Percentiles rank a stretch among this genome's conserved stretches.
These are phyloP conservation scores for Cuniculus paca DNA, from an alignment of 2,797 vertebrate species.

Conservation along the genomic window DNA sequence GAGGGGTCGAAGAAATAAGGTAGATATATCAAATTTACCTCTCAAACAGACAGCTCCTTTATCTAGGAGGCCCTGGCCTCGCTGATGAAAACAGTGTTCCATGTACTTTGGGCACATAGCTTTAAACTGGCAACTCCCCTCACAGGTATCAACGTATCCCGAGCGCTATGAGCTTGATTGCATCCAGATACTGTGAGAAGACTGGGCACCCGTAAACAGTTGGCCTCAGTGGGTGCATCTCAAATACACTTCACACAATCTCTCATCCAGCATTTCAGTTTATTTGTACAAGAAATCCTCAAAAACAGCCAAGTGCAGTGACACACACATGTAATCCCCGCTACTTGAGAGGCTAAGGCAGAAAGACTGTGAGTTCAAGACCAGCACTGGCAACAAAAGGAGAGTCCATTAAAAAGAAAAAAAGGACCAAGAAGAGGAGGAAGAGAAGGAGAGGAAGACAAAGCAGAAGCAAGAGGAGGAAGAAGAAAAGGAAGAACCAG, in stretches of 20 bases:
- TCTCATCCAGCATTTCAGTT: background rate
- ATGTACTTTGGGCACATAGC: slow-evolving; percentile 53
- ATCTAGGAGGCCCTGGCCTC: background rate
- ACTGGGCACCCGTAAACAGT: background rate
- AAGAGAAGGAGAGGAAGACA: too few species aligned
- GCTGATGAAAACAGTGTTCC: slow-evolving; percentile 43
- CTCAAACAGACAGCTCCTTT: slow-evolving; percentile 60
- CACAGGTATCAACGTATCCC: slow-evolving; percentile 26
- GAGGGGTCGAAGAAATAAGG: background rate
- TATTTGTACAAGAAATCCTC: background rate
- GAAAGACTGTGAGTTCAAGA: background rate
- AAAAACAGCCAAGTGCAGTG: background rate
- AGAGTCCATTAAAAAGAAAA: background rate
- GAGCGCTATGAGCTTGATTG: slow-evolving; percentile 36
- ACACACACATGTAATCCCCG: background rate
- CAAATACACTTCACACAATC: background rate
- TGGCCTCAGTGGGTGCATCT: background rate
- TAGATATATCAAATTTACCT: slow-evolving; percentile 53
- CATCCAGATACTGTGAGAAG: slow-evolving; percentile 53
- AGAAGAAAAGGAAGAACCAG: background rate
- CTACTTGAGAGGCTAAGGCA: background rate
- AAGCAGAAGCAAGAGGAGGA: background rate
- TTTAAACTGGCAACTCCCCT: slow-evolving; percentile 36
- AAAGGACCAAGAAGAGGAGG: background rate
- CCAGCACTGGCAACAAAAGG: background rate